A percentile compares a stretch with the other conserved stretches of the same genome.
phyloP scores from a whole-genome alignment of 2,888 invertebrate genomes.

The Dendrolimus houi region DNA sequence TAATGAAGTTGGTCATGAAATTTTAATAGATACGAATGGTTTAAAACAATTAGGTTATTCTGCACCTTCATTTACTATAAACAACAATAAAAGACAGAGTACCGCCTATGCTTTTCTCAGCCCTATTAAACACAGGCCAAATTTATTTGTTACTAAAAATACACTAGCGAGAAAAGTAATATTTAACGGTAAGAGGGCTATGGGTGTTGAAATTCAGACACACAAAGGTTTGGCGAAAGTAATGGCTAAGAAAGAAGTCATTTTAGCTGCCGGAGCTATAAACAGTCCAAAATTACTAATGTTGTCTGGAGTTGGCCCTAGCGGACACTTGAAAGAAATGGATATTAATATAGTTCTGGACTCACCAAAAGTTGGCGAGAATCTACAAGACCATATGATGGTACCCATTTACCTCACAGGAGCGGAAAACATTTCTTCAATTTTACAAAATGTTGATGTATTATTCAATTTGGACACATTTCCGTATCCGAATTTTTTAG shows the following conservation, averaged over 20 bases:
- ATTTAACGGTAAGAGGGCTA: slow-evolving; percentile 23
- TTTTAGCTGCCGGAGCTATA: slow-evolving; percentile 41
- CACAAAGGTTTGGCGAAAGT: slow-evolving; percentile 17
- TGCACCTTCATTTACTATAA: slow-evolving; percentile 22
- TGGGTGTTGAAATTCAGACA: slow-evolving; percentile 31
- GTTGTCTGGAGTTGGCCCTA: slow-evolving; percentile 48
- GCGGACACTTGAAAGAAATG: slow-evolving; percentile 27
- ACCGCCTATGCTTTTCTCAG: slow-evolving; percentile 28
- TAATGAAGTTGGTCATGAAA: slow-evolving; percentile 28
- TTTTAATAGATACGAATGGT: slow-evolving; percentile 31
- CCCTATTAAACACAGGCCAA: slow-evolving; percentile 23
- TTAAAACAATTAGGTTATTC: slow-evolving; percentile 30
- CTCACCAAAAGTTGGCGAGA: slow-evolving; percentile 35
- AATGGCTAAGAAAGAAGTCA: slow-evolving; percentile 32
- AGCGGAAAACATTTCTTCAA: slow-evolving; percentile 13
- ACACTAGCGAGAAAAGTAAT: slow-evolving; percentile 32
- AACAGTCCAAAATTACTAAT: slow-evolving; percentile 46
- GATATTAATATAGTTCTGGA: slow-evolving; percentile 29
- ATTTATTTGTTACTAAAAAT: slow-evolving; percentile 33
- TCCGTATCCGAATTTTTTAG: slow-evolving; percentile 29
- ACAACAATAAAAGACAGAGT: slow-evolving; percentile 29
- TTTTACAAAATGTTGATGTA: slow-evolving; percentile 15
- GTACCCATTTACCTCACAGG: slow-evolving; percentile 29
- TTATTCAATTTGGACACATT: slow-evolving; percentile 26
- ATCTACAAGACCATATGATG: slow-evolving; percentile 41